Evolutionary conservation across 2,797 vertebrate genomes (phyloP).

Genomic region (Smutsia temminckii): DNA sequence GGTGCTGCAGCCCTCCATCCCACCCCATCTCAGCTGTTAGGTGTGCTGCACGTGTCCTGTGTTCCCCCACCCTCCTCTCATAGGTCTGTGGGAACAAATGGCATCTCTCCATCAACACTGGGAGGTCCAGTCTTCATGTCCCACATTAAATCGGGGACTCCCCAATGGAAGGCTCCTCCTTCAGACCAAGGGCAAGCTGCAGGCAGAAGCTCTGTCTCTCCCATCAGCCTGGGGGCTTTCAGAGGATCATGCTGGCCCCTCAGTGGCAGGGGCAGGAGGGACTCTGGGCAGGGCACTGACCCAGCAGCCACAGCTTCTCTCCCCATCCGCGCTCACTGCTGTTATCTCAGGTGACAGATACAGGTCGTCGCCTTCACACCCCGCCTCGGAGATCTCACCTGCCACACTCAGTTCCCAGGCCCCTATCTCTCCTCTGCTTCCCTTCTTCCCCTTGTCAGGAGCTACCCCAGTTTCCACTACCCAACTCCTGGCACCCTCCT

Average conservation of each 20-base stretch:
- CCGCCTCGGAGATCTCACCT: slow-evolving; percentile 61
- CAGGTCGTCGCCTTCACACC: slow-evolving; percentile 62
- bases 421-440: neutral
- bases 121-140: neutral
- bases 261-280: neutral
- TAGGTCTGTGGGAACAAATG: neutral
- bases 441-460: slow-evolving; percentile 36
- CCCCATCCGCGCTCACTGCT: neutral
- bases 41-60: neutral
- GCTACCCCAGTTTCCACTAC: slow-evolving; percentile 24
- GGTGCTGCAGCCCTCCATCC: neutral
- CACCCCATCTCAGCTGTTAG: neutral
- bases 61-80: neutral
- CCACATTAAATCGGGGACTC: neutral
- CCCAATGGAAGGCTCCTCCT: neutral
- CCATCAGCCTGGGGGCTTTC: neutral
- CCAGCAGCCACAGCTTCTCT: neutral
- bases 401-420: slow-evolving; percentile 53
- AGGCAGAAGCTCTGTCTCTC: neutral
- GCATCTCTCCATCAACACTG: neutral
- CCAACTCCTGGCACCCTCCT: neutral
- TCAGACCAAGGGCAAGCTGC: neutral
- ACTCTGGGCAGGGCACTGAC: neutral
- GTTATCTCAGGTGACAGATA: slow-evolving; percentile 69
- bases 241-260: neutral